phyloP scores from a whole-genome alignment of 2,797 vertebrate genomes.

The Myotis vivesi region DNA sequence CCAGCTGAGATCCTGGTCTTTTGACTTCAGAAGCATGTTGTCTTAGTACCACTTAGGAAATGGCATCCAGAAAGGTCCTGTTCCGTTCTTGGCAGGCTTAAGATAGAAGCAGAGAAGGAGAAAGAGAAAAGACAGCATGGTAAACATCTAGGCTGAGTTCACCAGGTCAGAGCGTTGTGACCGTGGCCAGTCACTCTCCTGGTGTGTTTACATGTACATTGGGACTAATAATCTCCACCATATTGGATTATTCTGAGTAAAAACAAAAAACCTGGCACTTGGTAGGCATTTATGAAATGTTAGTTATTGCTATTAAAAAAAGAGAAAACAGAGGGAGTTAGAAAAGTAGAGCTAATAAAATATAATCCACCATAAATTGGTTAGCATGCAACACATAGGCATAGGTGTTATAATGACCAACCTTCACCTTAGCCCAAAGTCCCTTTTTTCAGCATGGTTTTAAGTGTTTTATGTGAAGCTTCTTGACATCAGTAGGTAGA shows the following conservation, averaged over 20 bases:
- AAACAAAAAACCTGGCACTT: neutral
- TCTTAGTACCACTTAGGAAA: neutral
- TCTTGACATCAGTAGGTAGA: neutral
- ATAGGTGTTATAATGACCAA: neutral
- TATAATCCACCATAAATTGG: neutral
- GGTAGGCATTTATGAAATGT: neutral
- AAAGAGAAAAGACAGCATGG: neutral
- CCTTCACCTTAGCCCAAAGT: neutral
- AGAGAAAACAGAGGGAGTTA: neutral
- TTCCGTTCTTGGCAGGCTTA: neutral
- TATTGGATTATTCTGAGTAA: neutral
- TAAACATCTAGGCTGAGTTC: neutral
- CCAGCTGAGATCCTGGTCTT: neutral
- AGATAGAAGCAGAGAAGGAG: neutral
- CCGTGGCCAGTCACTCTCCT: neutral
- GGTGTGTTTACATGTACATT: neutral
- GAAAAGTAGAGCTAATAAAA: neutral
- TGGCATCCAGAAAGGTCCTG: neutral
- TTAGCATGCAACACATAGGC: neutral
- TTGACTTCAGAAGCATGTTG: neutral
- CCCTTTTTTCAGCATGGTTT: neutral
- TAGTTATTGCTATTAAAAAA: neutral
- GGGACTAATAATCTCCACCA: neutral
- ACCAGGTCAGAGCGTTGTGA: neutral
- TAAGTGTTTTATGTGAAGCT: conserved; percentile 19